Base-by-base conservation (phyloP, 2,888 invertebrate genomes). In the Conomelus anceps region DNA sequence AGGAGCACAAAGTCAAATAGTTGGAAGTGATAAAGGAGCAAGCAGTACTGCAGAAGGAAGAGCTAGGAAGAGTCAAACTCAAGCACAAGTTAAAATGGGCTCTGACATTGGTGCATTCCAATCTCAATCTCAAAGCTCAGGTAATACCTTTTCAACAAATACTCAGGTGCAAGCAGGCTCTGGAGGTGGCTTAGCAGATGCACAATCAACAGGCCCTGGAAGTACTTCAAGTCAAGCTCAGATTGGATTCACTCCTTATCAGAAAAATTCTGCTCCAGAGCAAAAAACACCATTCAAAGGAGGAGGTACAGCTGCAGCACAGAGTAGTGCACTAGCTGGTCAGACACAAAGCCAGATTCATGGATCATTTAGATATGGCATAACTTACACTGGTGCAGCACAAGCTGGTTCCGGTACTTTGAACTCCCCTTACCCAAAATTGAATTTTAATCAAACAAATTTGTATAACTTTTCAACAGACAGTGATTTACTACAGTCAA, bases 201-300 rank as follows among this genome's bases (percentile, higher is more conserved):
- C 97, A 0, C 97, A 97, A 94, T 96, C 97, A 0, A 96, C 96
- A 92, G 97, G 97, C 0, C 96, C 96, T 1, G 97, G 97, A 4
- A 96, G 96, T 92, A 97, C 97, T 0, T 97, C 97, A 0, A 97
- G 97, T 34, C 97, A 98, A 94, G 97, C 98, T 3, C 97, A 98
- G 93, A 97, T 98, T 90, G 97, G 97, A 0, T 97, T 98, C 92
- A 95, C 96, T 88, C 97, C 97, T 0, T 95, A 95, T 91, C 95
- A 95, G 92, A 95, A 96, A 89, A 91, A 89, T 9, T 95, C 95
- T 87, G 94, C 94, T 91, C 93, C 94, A 86, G 93, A 92, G 84
- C 94, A 95, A 91, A 93, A 94, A 88, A 93, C 93, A 90, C 95
- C 96, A 4, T 96, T 96, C 92, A 95, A 95, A 89, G 97, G 97